phyloP scores from a whole-genome alignment of 2,888 invertebrate genomes.

The Invenusta paracnida region DNA sequence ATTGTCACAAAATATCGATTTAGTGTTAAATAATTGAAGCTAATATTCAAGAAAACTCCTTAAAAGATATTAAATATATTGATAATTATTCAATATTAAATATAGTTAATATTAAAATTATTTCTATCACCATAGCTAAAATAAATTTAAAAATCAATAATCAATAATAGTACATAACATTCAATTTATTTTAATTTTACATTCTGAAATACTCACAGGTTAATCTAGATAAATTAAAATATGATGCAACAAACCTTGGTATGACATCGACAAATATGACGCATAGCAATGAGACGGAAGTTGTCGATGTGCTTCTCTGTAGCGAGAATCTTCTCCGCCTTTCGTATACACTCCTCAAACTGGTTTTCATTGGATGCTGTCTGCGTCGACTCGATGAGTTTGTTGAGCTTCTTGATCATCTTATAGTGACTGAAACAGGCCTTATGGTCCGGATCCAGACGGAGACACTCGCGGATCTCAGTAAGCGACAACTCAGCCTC shows the following conservation, averaged over 20 bases:
- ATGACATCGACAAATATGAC: slow-evolving; percentile 75
- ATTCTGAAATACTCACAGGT: not conserved
- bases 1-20: too few species aligned
- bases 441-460: slow-evolving; percentile 93
- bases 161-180: too few species aligned
- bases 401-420: slow-evolving; percentile 84
- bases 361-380: slow-evolving; percentile 53
- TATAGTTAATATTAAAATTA: too few species aligned
- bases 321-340: slow-evolving; percentile 67
- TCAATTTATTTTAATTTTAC: too few species aligned
- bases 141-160: too few species aligned
- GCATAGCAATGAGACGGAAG: slow-evolving; percentile 66
- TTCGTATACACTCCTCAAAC: slow-evolving; percentile 58
- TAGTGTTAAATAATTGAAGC: too few species aligned
- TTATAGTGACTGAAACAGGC: slow-evolving; percentile 92
- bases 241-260: too few species aligned
- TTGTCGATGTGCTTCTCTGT: slow-evolving; percentile 68
- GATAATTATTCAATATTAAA: too few species aligned
- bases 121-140: too few species aligned
- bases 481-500: slow-evolving; percentile 82
- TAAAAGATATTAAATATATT: too few species aligned
- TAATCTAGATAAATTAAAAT: slow-evolving; percentile 43
- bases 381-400: slow-evolving; percentile 64
- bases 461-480: slow-evolving; percentile 91
- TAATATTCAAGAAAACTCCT: too few species aligned